These are phyloP conservation scores for Marisa cornuarietis DNA, from an alignment of 1,140 invertebrate genomes.

Conservation along the genomic window DNA sequence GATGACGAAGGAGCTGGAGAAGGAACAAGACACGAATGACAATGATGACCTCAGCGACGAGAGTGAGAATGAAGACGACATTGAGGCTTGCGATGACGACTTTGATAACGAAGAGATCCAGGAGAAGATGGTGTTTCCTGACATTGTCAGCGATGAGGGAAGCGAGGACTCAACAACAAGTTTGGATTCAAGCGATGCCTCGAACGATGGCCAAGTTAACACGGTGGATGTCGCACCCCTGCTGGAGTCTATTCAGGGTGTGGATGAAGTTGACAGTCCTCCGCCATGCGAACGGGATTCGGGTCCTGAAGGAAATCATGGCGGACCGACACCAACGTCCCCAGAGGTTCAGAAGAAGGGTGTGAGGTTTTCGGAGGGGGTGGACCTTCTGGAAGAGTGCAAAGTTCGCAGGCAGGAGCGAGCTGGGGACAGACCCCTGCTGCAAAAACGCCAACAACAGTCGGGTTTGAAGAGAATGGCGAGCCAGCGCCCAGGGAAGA, in stretches of 20 bases:
- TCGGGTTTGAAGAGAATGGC: background rate
- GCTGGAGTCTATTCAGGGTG: no score
- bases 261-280: no score
- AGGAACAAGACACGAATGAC: slow-evolving; percentile 42
- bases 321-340: no score
- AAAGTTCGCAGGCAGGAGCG: slow-evolving; percentile 5
- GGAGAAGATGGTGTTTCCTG: background rate
- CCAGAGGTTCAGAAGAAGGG: background rate
- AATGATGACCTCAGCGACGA: slow-evolving; percentile 49
- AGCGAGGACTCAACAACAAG: background rate
- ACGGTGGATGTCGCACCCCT: no score
- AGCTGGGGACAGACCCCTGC: background rate
- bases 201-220: no score
- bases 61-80: slow-evolving; percentile 35
- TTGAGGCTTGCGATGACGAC: slow-evolving; percentile 3
- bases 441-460: background rate
- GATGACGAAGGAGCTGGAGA: slow-evolving; percentile 49
- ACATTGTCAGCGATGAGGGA: background rate
- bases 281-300: no score
- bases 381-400: background rate
- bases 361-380: slow-evolving; percentile 6
- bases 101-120: background rate
- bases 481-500: slow-evolving; percentile 1
- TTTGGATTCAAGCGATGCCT: no score
- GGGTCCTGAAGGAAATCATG: no score